A percentile compares a stretch with the other conserved stretches of the same genome.
These are phyloP conservation scores for Pseudomyrmex flavicornis DNA, from an alignment of 1,140 invertebrate species.

Conservation along the genomic window DNA sequence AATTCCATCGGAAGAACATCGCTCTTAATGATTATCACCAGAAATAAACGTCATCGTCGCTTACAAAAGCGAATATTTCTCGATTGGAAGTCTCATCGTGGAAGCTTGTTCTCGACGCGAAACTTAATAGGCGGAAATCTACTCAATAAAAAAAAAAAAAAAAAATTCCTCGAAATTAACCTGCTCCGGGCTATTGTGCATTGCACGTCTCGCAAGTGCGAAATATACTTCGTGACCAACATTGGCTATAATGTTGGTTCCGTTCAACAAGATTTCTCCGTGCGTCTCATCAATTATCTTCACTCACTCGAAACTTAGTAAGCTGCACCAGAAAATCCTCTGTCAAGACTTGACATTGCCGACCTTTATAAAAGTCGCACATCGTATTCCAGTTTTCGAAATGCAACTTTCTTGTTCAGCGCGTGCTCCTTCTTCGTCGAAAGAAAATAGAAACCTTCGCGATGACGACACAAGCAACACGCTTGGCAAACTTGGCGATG, in stretches of 20 bases:
- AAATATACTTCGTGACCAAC: constrained; percentile 19
- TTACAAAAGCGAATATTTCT: constrained; percentile 11
- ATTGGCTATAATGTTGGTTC: background rate
- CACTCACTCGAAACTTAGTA: background rate
- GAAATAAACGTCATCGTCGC: background rate
- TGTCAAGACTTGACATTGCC: background rate
- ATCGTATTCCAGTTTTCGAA: constrained; percentile 21
- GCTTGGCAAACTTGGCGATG: background rate
- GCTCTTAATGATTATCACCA: background rate
- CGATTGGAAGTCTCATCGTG: background rate
- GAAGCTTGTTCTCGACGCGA: background rate
- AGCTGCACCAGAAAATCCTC: background rate
- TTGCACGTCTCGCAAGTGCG: background rate
- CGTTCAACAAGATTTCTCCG: background rate
- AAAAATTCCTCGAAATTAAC: background rate
- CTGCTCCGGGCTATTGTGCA: background rate
- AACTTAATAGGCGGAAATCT: constrained; percentile 17
- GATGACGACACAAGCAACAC: background rate
- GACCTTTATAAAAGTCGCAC: constrained; percentile 18
- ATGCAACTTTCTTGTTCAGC: background rate
- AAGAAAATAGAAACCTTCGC: background rate
- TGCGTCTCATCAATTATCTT: background rate
- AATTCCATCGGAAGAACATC: background rate
- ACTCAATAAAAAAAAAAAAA: background rate
- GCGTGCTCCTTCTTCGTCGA: background rate